phyloP scores from a whole-genome alignment of 2,113 vertebrate genomes.

The Alethe castanea region DNA sequence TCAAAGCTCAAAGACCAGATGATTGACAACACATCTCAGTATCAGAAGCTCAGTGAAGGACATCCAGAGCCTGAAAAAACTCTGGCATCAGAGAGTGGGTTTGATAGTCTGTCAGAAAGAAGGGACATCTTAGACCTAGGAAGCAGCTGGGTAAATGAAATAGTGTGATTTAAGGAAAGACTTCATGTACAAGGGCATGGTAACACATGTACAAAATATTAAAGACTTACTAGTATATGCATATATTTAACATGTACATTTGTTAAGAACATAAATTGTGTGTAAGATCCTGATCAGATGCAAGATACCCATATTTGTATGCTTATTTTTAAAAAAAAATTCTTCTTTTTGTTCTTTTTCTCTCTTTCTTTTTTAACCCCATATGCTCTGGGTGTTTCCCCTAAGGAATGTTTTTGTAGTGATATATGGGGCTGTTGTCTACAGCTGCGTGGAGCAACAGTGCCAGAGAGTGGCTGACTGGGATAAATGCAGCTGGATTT shows the following conservation, averaged over 20 bases:
- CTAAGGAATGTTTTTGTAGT: not conserved
- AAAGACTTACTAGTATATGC: not conserved
- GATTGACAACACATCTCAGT: not conserved
- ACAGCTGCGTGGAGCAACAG: not conserved
- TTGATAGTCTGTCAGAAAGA: not conserved
- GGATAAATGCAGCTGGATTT: constrained; percentile 7
- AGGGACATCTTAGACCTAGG: not conserved
- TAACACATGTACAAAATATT: not conserved
- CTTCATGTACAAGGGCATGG: not conserved
- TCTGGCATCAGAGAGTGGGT: not conserved
- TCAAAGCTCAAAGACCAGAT: not conserved
- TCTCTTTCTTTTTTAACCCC: not conserved
- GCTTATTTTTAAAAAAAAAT: not conserved
- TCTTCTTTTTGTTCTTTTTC: not conserved
- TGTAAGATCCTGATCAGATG: not conserved
- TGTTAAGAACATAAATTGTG: not conserved
- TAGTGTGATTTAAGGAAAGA: not conserved
- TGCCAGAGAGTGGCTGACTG: constrained; percentile 37
- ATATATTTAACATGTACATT: not conserved
- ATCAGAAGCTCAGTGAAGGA: not conserved
- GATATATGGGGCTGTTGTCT: not conserved
- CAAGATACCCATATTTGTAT: not conserved
- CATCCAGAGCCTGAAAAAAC: not conserved
- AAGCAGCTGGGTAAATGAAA: not conserved
- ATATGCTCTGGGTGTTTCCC: not conserved